These are phyloP conservation scores for Drosophila meridionalis DNA, from an alignment of 2,888 invertebrate species.

Conservation along the genomic window DNA sequence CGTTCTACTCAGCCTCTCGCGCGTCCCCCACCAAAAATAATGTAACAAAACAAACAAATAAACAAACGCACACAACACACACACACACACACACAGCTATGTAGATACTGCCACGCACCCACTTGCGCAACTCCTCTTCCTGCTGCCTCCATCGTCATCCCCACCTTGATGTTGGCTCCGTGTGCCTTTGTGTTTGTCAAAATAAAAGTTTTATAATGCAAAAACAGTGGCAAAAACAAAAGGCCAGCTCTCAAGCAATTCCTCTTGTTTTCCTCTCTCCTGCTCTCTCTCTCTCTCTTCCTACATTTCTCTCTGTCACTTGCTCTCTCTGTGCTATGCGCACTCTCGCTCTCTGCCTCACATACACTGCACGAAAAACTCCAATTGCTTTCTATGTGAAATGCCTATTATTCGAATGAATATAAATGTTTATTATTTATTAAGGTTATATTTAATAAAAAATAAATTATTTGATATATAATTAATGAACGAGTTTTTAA, in stretches of 20 bases:
- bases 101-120: conserved; percentile 38
- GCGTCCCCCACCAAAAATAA: conserved; percentile 28
- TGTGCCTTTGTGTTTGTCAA: conserved; percentile 62
- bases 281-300: not conserved
- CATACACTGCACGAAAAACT: conserved; percentile 39
- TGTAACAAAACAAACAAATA: conserved; percentile 73
- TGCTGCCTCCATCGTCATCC: not conserved
- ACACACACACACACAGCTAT: conserved; percentile 12
- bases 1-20: conserved; percentile 17
- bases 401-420: not conserved
- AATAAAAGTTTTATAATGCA: conserved; percentile 63
- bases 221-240: conserved; percentile 39
- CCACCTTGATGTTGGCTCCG: conserved; percentile 23
- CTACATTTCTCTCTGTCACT: not conserved
- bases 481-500: too few relatives aligned
- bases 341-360: conserved; percentile 27
- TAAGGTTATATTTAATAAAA: not conserved
- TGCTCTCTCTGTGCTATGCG: conserved; percentile 21
- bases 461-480: too few relatives aligned
- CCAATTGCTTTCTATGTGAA: not conserved
- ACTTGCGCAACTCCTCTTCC: conserved; percentile 41
- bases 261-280: not conserved
- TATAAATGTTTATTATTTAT: not conserved
- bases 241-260: conserved; percentile 18
- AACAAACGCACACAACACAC: conserved; percentile 43